A percentile compares a stretch with the other conserved stretches of the same genome.
Evolutionary conservation across 2,888 invertebrate genomes (phyloP).

Genomic region (Idaea straminata): DNA sequence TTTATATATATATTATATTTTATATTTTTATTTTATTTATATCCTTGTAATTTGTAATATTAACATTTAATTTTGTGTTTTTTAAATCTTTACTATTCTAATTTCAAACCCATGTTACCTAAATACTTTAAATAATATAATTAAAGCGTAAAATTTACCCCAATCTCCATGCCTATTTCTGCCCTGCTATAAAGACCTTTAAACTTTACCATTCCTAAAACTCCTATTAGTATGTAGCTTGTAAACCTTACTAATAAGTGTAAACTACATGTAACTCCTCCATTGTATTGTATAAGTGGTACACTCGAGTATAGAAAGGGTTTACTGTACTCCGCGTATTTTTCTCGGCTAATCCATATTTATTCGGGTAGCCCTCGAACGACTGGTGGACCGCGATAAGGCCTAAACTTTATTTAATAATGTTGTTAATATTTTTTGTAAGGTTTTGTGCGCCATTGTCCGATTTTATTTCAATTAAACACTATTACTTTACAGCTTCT

Average conservation of each 20-base stretch:
- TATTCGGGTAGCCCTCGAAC: constrained; percentile 64
- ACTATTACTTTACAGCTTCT: neutral
- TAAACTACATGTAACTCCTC: neutral
- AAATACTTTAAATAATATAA: too few relatives aligned
- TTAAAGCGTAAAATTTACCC: neutral
- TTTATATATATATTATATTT: too few relatives aligned
- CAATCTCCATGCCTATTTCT: neutral
- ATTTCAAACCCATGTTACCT: too few relatives aligned
- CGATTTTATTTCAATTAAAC: constrained; percentile 3
- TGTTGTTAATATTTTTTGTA: constrained; percentile 52
- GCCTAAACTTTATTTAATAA: constrained; percentile 50
- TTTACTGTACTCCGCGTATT: constrained; percentile 59
- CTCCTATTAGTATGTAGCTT: constrained; percentile 2
- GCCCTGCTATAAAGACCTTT: neutral
- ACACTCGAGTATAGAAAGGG: constrained; percentile 37
- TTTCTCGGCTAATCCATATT: constrained; percentile 70
- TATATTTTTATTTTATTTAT: too few relatives aligned
- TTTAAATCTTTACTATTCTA: too few relatives aligned
- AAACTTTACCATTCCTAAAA: neutral
- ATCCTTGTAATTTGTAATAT: too few relatives aligned
- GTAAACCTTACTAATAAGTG: neutral
- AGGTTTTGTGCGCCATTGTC: constrained; percentile 29
- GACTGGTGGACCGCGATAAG: constrained; percentile 58
- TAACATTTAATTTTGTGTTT: too few relatives aligned
- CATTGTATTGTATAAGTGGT: constrained; percentile 8